Conservation (phyloP, 2,888 invertebrate genomes). For the Trachelus tabidus region DNA sequence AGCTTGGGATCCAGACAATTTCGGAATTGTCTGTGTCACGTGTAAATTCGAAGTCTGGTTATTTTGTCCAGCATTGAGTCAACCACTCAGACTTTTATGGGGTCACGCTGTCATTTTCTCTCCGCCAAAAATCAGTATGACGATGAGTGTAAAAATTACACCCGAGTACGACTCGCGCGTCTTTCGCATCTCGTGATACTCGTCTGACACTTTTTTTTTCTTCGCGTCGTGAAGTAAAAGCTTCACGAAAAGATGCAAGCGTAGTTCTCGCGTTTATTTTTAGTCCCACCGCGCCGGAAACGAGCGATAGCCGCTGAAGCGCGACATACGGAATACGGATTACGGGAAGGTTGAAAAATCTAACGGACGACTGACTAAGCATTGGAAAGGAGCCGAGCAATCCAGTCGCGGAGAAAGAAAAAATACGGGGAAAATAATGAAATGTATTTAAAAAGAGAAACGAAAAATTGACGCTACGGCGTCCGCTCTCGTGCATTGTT, state of each 20-base stretch:
- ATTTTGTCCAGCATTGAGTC: not conserved
- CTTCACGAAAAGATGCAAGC: slow-evolving; percentile 8
- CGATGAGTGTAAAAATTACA: not conserved
- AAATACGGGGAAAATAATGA: not conserved
- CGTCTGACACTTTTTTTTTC: not conserved
- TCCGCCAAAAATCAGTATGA: not conserved
- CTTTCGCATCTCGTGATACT: not conserved
- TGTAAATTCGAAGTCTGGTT: not conserved
- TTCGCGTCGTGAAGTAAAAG: not conserved
- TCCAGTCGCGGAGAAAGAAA: not conserved
- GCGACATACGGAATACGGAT: slow-evolving; percentile 26
- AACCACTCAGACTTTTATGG: not conserved
- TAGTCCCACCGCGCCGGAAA: slow-evolving; percentile 21
- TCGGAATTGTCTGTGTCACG: not conserved
- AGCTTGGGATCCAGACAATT: not conserved
- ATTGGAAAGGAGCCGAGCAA: slow-evolving; percentile 1
- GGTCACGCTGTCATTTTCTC: not conserved
- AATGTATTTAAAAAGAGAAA: not conserved
- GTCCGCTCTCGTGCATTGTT: slow-evolving; percentile 18
- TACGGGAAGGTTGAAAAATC: slow-evolving; percentile 7
- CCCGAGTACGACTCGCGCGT: not conserved
- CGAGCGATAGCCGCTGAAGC: slow-evolving; percentile 5
- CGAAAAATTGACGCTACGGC: not conserved
- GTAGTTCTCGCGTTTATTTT: slow-evolving; percentile 25
- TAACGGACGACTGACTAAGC: not conserved